Evolutionary conservation across 1,140 invertebrate species (phyloP), one percentile per base, ranked within the genome.

Genomic region (Ladona fulva): DNA sequence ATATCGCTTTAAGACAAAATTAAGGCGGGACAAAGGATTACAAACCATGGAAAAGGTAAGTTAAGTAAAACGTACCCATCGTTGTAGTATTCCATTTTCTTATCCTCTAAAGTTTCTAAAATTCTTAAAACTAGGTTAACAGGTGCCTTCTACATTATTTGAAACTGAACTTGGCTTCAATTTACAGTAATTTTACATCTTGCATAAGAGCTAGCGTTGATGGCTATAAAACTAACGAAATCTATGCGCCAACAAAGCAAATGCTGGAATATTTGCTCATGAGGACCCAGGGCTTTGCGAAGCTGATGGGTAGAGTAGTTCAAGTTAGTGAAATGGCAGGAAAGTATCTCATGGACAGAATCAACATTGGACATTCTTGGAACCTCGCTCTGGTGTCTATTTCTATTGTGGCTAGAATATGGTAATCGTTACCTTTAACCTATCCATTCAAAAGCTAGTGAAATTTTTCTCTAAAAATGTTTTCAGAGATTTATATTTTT

Each of bases 1-100:
- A 44, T 90, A 90, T 79, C 86, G 89, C 80, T 88, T 88, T 84
- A 89, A 89, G 80, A 87, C 85, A 75, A 90, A 90, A 84, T 89
- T 90, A 81, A 84, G 89, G 52, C 85, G 83, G 79, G 89, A 90
- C 78, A 90, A 89, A 78, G 89, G 89, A 1, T 85, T 88, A 42
- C 87, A 87, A 80, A 85, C 84, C 78, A 87, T 90, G 81, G 87
- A 85, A 80, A 89, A 88, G n/a, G 52, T 66, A 66, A 1, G n/a
- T 22, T 19, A 12, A 66, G 14, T 66, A 19, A 1, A 11, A 19
- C 44, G 52, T 66, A 37, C 29, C 1, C 1, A 19, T 66, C 44
- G 19, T 22, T 22, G 12, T 12, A 12, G n/a, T 66, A 12, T 22
- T 6, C 16, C 52, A 5, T 6, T 66, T 66, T 66, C 16, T 66